Conservation (phyloP, 2,113 vertebrate genomes). For the Eulemur macaco region DNA sequence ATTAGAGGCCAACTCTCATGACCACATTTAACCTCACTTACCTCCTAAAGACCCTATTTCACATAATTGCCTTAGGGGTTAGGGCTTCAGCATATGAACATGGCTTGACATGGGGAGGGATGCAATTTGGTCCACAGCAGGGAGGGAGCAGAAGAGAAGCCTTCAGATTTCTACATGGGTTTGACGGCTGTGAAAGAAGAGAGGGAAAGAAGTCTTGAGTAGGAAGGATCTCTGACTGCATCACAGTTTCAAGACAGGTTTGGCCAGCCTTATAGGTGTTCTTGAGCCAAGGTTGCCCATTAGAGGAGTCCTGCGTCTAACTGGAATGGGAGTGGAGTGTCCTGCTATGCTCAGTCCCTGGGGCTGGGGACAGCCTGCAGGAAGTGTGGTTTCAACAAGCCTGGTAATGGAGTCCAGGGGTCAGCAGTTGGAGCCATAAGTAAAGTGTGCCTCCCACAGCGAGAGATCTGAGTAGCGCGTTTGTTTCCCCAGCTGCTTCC, state of each 20-base stretch:
- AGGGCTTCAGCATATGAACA: neutral
- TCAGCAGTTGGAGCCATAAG: neutral
- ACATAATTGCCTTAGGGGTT: neutral
- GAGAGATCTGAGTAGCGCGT: neutral
- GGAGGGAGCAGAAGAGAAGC: neutral
- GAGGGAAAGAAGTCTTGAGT: rapidly evolving
- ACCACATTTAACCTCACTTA: neutral
- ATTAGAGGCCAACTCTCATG: neutral
- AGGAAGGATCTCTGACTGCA: neutral
- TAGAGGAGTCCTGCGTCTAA: neutral
- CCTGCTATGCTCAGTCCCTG: too few species aligned
- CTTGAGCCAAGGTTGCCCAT: neutral
- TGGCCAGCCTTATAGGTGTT: neutral
- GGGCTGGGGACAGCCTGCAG: too few species aligned
- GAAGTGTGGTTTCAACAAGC: neutral
- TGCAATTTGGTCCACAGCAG: neutral
- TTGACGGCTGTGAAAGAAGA: neutral
- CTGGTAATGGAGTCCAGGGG: too few species aligned
- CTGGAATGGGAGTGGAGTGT: rapidly evolving
- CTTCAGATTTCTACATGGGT: too few species aligned
- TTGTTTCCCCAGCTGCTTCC: neutral
- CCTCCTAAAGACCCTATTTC: neutral
- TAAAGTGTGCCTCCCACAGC: neutral
- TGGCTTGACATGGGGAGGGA: too few species aligned
- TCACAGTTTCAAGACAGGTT: neutral